Evolutionary conservation across 2,797 vertebrate species (phyloP).

Genomic region (Anomalospiza imberbis): DNA sequence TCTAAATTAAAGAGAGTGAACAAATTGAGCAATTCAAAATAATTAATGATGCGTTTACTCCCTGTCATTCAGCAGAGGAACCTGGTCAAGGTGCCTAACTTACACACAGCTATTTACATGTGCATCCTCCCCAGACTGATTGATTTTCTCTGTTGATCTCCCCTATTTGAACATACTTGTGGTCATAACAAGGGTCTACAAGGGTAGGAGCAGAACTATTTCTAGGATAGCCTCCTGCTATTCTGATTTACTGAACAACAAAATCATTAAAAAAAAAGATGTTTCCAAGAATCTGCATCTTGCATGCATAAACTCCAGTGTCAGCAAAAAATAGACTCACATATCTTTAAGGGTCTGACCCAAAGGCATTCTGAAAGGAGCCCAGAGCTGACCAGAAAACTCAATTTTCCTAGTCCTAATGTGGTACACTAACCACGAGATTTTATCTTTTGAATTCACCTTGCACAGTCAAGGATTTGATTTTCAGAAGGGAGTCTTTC

Average conservation of each 20-base stretch:
- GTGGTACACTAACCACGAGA: not conserved
- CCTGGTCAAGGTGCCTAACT: not conserved
- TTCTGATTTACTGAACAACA: not conserved
- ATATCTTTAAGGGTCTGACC: not conserved
- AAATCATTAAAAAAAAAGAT: fast-evolving
- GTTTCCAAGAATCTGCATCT: not conserved
- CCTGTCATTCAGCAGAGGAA: not conserved
- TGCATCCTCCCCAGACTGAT: not conserved
- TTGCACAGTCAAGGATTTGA: not conserved
- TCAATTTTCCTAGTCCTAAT: not conserved
- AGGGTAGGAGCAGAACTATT: not conserved
- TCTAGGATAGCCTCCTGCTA: not conserved
- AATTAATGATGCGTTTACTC: not conserved
- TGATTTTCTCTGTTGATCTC: not conserved
- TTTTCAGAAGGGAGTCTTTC: not conserved
- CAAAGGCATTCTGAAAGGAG: not conserved
- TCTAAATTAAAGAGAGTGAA: not conserved
- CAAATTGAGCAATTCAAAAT: not conserved
- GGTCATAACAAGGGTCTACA: not conserved
- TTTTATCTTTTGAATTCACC: not conserved
- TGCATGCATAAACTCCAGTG: not conserved
- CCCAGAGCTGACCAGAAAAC: not conserved
- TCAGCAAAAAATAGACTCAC: not conserved
- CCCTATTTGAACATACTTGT: not conserved
- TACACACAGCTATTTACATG: not conserved